Conservation (phyloP, 2,797 vertebrate genomes). For the Synaphobranchus kaupii region DNA sequence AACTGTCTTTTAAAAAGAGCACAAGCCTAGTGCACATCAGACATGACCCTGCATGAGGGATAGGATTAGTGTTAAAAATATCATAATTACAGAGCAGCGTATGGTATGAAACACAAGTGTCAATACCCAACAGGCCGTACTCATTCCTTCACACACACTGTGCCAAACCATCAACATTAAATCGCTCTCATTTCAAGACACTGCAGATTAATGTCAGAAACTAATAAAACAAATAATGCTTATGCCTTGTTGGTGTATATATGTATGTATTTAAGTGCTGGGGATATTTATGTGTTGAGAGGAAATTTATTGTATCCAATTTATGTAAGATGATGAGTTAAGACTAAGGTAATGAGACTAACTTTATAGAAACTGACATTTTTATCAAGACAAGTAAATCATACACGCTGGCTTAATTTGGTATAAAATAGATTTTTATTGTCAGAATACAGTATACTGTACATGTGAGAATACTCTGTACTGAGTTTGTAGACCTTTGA, state of each 20-base stretch:
- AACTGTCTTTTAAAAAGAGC: neutral
- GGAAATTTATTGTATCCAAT: neutral
- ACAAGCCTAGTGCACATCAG: neutral
- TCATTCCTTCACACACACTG: neutral
- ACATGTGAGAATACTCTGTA: constrained; percentile 64
- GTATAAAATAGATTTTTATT: constrained; percentile 79
- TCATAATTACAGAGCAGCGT: neutral
- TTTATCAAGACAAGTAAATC: neutral
- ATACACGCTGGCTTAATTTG: constrained; percentile 44
- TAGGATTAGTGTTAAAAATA: neutral
- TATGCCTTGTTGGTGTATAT: constrained; percentile 66
- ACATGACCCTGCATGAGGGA: neutral
- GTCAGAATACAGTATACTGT: constrained; percentile 71
- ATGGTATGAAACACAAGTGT: neutral
- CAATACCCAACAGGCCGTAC: neutral
- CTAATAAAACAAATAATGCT: constrained; percentile 70
- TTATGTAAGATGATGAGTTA: neutral
- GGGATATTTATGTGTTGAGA: neutral
- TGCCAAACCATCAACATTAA: neutral
- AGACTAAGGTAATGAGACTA: neutral
- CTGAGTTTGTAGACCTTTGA: no score
- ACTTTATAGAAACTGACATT: neutral
- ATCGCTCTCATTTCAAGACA: constrained; percentile 52
- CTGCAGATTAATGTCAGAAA: constrained; percentile 76
- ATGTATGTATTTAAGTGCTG: neutral